Conservation (phyloP, 1,140 invertebrate species). For the Hylaeus volcanicus region DNA sequence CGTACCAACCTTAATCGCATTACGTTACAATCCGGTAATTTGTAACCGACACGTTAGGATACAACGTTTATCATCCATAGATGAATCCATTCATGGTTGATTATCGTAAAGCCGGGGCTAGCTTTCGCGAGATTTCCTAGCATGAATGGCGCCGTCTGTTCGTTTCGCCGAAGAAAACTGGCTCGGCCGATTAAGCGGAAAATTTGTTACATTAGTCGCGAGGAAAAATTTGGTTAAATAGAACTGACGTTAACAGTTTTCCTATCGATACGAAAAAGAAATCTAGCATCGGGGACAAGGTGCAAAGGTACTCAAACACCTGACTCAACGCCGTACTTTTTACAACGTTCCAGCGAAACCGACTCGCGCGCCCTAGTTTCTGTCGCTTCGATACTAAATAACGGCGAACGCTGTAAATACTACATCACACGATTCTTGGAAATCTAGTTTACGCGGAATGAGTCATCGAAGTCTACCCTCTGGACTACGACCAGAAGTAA, state of each 20-base stretch:
- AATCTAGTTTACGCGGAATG: not conserved
- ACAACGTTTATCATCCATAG: slow-evolving; percentile 1
- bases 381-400: not conserved
- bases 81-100: not conserved
- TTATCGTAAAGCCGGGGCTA: not conserved
- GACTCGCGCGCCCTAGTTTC: not conserved
- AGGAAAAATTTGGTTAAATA: too few species aligned
- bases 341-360: not conserved
- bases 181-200: too few species aligned
- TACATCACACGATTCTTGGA: not conserved
- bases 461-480: too few species aligned
- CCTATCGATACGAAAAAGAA: too few species aligned
- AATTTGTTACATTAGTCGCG: too few species aligned
- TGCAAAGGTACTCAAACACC: too few species aligned
- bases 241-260: too few species aligned
- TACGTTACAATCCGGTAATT: slow-evolving; percentile 31
- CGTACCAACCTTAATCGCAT: slow-evolving; percentile 31
- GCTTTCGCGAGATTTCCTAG: not conserved
- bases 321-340: not conserved
- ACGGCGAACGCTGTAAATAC: not conserved
- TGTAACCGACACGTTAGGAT: slow-evolving; percentile 17
- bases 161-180: too few species aligned
- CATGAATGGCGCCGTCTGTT: not conserved
- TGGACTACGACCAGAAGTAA: too few species aligned
- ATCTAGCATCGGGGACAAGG: too few species aligned